These are phyloP conservation scores for Microdon myrmicae DNA, from an alignment of 2,888 invertebrate species.

Conservation along the genomic window DNA sequence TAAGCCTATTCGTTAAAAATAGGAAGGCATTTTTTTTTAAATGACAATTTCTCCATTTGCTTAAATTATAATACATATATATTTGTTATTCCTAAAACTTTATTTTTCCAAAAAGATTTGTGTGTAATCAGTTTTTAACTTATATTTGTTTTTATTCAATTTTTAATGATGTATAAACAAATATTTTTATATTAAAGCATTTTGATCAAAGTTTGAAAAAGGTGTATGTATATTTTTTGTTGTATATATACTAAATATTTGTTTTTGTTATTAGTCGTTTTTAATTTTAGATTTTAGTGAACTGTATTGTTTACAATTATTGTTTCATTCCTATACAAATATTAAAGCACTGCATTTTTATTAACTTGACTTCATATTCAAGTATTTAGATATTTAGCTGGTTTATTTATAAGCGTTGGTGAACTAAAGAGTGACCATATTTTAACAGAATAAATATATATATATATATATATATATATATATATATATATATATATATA, in stretches of 20 bases:
- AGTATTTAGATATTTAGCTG: too few relatives aligned
- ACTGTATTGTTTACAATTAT: constrained; percentile 4
- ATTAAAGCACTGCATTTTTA: constrained; percentile 49
- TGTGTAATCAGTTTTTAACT: constrained; percentile 7
- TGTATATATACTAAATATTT: constrained; percentile 22
- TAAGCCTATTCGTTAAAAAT: constrained; percentile 49
- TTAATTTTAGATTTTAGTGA: constrained; percentile 1
- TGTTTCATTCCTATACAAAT: constrained; percentile 31
- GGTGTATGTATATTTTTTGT: too few relatives aligned
- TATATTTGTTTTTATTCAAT: constrained; percentile 26
- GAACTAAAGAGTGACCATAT: too few relatives aligned
- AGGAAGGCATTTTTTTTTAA: constrained; percentile 45
- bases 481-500: constrained; percentile 1
- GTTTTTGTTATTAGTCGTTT: constrained; percentile 17
- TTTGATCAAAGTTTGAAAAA: constrained; percentile 34
- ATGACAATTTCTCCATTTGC: constrained; percentile 10
- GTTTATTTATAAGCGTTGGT: too few relatives aligned
- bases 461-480: constrained; percentile 13
- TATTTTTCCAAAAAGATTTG: constrained; percentile 12
- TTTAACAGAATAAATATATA: too few relatives aligned
- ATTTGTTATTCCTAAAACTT: neutral
- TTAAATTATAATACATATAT: constrained; percentile 15
- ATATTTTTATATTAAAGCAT: constrained; percentile 40
- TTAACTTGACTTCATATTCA: too few relatives aligned
- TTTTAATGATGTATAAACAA: constrained; percentile 35